These are phyloP conservation scores for Halyomorpha halys DNA, from an alignment of 1,140 invertebrate species.

Conservation along the genomic window DNA sequence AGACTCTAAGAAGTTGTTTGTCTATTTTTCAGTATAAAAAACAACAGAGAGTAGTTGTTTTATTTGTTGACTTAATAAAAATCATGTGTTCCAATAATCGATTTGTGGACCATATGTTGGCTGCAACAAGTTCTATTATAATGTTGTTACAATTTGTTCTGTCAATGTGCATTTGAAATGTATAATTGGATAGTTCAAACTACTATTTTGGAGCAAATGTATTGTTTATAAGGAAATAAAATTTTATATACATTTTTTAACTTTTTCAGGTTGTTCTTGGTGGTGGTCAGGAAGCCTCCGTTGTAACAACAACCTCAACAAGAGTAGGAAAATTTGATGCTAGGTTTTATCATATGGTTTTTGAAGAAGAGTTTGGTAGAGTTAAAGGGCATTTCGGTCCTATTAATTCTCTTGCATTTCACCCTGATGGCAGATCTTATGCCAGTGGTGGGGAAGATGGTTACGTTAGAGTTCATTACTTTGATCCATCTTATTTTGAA, in stretches of 20 bases:
- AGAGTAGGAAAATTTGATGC: constrained; percentile 96
- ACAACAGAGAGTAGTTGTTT: too few relatives aligned
- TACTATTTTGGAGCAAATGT: too few relatives aligned
- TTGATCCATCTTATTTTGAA: constrained; percentile 94
- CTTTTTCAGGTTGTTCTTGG: constrained; percentile 68
- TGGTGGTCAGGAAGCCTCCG: constrained; percentile 97
- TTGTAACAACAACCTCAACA: constrained; percentile 94
- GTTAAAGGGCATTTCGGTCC: constrained; percentile 99
- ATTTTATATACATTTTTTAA: not conserved
- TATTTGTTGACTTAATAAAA: too few relatives aligned
- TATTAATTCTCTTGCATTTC: constrained; percentile 96
- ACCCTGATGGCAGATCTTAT: constrained; percentile 95
- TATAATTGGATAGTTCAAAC: not conserved
- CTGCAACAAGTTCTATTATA: too few relatives aligned
- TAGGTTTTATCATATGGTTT: constrained; percentile 95
- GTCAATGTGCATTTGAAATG: too few relatives aligned
- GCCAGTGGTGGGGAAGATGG: constrained; percentile 97
- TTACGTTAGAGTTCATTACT: constrained; percentile 90
- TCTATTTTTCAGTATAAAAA: too few relatives aligned
- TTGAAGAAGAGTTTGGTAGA: constrained; percentile 97
- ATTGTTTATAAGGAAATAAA: not conserved
- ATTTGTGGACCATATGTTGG: too few relatives aligned
- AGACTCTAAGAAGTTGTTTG: too few relatives aligned
- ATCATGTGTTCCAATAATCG: too few relatives aligned
- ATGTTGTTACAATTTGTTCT: too few relatives aligned